Percentiles rank a stretch among this genome's conserved stretches.
phyloP scores from a whole-genome alignment of 2,113 vertebrate genomes.

The Otocyon megalotis region DNA sequence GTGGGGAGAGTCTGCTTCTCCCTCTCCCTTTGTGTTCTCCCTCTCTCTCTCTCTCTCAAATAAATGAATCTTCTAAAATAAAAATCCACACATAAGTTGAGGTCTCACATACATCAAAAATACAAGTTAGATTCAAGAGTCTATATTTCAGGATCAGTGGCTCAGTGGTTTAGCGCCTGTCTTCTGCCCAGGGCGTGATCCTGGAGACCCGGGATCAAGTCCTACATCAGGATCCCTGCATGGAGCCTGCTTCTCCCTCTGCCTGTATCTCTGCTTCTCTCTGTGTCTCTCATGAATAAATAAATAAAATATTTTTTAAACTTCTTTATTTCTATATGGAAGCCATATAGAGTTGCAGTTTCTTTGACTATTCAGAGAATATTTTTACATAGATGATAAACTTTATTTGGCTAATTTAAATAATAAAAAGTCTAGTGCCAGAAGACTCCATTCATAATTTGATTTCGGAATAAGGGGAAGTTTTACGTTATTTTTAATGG shows the following conservation, averaged over 20 bases:
- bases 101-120: background rate
- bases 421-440: background rate
- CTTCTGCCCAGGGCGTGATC: too few species aligned
- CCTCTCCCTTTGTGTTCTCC: background rate
- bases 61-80: background rate
- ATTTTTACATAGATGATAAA: background rate
- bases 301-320: too few species aligned
- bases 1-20: background rate
- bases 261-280: too few species aligned
- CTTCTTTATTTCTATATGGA: too few species aligned
- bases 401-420: constrained; percentile 31
- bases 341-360: background rate
- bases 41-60: background rate
- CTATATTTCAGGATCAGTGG: background rate
- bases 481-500: background rate
- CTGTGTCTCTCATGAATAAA: too few species aligned
- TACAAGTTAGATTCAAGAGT: constrained; percentile 6
- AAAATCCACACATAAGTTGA: constrained; percentile 30
- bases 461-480: background rate
- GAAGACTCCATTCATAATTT: constrained; percentile 7
- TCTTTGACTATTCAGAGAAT: background rate
- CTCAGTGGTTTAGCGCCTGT: too few species aligned
- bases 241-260: too few species aligned
- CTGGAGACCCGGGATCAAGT: too few species aligned
- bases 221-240: too few species aligned